phyloP scores from a whole-genome alignment of 2,888 invertebrate species.

The Drosophila vallismaia region DNA sequence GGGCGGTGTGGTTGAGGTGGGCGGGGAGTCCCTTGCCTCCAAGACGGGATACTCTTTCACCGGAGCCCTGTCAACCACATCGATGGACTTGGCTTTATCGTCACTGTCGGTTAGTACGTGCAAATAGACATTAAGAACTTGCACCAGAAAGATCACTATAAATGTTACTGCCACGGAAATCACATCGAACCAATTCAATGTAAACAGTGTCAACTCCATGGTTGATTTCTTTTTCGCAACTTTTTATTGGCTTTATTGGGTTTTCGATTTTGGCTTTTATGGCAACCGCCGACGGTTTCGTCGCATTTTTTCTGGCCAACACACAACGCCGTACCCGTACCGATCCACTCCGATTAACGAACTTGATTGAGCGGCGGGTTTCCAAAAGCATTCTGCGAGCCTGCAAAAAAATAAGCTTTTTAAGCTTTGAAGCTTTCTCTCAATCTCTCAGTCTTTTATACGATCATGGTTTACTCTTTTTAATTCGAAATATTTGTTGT shows the following conservation, averaged over 20 bases:
- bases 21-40: conserved; percentile 4
- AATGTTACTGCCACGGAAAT: conserved; percentile 67
- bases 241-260: conserved; percentile 6
- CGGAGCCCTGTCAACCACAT: conserved; percentile 26
- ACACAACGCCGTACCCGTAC: conserved; percentile 10
- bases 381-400: conserved; percentile 24
- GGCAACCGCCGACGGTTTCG: conserved; percentile 11
- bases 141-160: conserved; percentile 63
- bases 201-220: conserved; percentile 33
- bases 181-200: conserved; percentile 78
- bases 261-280: conserved; percentile 26
- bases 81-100: conserved; percentile 33
- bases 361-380: conserved; percentile 49
- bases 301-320: conserved; percentile 27
- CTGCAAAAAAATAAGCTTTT: conserved; percentile 27
- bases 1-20: conserved; percentile 18
- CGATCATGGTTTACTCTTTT: not conserved
- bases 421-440: conserved; percentile 47
- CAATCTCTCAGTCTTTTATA: conserved; percentile 6
- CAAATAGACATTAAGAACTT: conserved; percentile 69
- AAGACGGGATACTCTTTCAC: conserved; percentile 27
- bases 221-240: conserved; percentile 20
- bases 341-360: conserved; percentile 42
- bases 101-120: conserved; percentile 50
- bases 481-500: conserved; percentile 1